These are phyloP conservation scores for Gasteruption jaculator DNA, from an alignment of 2,888 invertebrate genomes.

Conservation along the genomic window DNA sequence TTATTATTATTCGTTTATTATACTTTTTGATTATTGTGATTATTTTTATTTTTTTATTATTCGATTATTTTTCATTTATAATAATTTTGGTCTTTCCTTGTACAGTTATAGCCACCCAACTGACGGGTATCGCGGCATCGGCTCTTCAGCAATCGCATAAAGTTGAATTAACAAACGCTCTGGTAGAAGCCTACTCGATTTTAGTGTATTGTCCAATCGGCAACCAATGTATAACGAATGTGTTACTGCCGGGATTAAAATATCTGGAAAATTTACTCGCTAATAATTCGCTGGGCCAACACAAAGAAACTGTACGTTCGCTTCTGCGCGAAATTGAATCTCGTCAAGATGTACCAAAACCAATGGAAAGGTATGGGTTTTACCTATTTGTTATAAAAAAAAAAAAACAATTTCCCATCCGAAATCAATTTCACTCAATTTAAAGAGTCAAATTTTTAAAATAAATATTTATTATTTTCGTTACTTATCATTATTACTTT, in stretches of 20 bases:
- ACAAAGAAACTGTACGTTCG: constrained; percentile 54
- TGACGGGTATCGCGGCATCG: constrained; percentile 57
- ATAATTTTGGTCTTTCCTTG: not conserved
- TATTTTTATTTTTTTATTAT: not conserved
- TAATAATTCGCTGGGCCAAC: constrained; percentile 51
- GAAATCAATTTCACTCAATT: no score
- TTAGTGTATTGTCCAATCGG: constrained; percentile 56
- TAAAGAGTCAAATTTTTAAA: not conserved
- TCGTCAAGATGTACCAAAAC: constrained; percentile 45
- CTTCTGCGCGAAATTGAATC: constrained; percentile 57
- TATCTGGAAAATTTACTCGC: constrained; percentile 52
- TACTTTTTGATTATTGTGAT: constrained; percentile 4
- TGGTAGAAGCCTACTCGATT: constrained; percentile 64
- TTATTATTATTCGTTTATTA: not conserved
- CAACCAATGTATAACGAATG: constrained; percentile 51
- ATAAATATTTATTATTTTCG: not conserved
- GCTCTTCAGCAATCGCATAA: constrained; percentile 58
- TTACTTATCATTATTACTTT: not conserved
- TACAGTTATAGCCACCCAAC: constrained; percentile 61
- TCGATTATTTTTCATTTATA: not conserved
- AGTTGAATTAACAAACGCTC: constrained; percentile 58
- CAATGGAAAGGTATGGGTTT: constrained; percentile 43
- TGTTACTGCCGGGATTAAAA: constrained; percentile 55
- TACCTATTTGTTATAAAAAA: not conserved
- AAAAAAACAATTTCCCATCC: no score